These are phyloP conservation scores for Caenorhabditis sp. DNA, from an alignment of 2,888 invertebrate species.

Conservation along the genomic window DNA sequence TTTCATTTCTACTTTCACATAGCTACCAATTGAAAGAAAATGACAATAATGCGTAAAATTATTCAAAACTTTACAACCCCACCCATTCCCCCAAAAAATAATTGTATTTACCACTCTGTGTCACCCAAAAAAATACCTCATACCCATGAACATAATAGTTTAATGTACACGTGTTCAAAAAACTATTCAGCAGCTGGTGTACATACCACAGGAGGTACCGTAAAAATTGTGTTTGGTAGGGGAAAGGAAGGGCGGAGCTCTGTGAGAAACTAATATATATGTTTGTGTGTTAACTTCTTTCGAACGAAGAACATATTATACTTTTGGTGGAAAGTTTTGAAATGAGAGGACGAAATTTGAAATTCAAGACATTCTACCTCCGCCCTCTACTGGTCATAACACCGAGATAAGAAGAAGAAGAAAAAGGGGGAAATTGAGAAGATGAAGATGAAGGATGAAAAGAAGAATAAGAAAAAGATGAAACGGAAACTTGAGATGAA, in stretches of 20 bases:
- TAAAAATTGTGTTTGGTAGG: neutral
- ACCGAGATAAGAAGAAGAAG: neutral
- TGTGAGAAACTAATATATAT: no score
- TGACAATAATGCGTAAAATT: neutral
- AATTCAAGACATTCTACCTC: neutral
- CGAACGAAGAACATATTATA: no score
- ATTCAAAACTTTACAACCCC: neutral
- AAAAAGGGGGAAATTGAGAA: slow-evolving; percentile 5
- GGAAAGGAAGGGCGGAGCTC: neutral
- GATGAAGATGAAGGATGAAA: slow-evolving; percentile 6
- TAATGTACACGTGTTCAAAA: neutral
- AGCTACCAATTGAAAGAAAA: neutral
- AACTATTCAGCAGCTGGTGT: neutral
- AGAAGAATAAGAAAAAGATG: neutral
- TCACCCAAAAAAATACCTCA: neutral
- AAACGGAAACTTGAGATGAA: slow-evolving; percentile 3
- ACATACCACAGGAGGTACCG: neutral
- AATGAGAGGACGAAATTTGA: neutral
- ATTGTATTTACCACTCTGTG: neutral
- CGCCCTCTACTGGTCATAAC: neutral
- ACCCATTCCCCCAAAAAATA: neutral
- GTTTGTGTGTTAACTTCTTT: neutral
- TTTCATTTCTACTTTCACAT: no score
- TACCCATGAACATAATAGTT: no score
- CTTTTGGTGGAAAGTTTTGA: neutral